Conservation (phyloP, 2,797 vertebrate genomes). For the Ptychadena robeensis region DNA sequence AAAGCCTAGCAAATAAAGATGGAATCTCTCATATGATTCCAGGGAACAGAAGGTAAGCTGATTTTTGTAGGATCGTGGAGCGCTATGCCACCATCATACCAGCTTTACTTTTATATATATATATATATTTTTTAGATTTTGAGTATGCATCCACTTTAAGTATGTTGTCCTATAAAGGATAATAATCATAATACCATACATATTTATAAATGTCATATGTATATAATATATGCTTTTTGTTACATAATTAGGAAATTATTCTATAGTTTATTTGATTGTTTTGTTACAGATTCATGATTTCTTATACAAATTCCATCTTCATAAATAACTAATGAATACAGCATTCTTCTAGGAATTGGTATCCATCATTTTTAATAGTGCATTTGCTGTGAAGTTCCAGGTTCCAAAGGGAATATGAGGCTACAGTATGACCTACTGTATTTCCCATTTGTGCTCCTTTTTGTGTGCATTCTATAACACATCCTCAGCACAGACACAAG, state of each 20-base stretch:
- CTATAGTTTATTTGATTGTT: neutral
- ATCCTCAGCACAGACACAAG: neutral
- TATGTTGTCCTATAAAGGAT: neutral
- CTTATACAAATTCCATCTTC: neutral
- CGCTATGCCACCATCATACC: too few relatives aligned
- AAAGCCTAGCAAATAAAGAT: too few relatives aligned
- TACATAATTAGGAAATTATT: neutral
- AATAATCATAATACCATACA: neutral
- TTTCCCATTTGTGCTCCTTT: neutral
- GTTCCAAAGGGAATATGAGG: neutral
- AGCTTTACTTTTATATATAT: too few relatives aligned
- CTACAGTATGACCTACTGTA: neutral
- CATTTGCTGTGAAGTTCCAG: neutral
- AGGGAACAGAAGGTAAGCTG: too few relatives aligned
- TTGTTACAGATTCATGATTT: neutral
- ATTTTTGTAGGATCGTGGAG: too few relatives aligned
- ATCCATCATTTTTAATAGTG: conserved; percentile 17
- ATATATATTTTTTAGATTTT: too few relatives aligned
- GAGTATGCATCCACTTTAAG: too few relatives aligned
- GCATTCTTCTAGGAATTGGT: neutral
- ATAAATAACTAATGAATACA: neutral
- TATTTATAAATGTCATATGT: neutral
- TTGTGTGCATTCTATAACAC: conserved; percentile 3
- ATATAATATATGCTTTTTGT: neutral
- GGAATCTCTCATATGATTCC: too few relatives aligned